Percentiles rank a stretch among this genome's conserved stretches.
phyloP scores from a whole-genome alignment of 2,888 invertebrate genomes.

The Prosopocoilus inquinatus region DNA sequence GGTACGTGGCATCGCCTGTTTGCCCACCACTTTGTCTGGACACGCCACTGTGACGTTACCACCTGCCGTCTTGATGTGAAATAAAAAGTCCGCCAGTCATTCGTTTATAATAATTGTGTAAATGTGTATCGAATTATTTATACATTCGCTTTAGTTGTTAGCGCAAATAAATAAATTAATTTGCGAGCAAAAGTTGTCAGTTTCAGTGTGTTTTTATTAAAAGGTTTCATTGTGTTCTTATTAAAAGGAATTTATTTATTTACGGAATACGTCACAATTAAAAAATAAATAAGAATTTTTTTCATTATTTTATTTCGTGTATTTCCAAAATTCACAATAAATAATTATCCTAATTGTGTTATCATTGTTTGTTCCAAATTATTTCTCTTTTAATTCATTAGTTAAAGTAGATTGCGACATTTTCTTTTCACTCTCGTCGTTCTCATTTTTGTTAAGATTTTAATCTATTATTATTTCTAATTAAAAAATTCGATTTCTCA shows the following conservation, averaged over 20 bases:
- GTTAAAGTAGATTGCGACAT: no score
- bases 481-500: no score
- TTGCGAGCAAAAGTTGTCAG: not conserved
- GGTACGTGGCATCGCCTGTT: slow-evolving; percentile 60
- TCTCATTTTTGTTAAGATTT: no score
- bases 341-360: no score
- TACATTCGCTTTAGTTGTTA: not conserved
- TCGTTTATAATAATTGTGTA: slow-evolving; percentile 1
- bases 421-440: no score
- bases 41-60: slow-evolving; percentile 53
- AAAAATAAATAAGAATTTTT: no score
- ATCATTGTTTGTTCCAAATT: no score
- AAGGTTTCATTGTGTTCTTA: not conserved
- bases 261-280: not conserved
- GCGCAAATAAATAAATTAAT: not conserved
- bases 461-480: no score
- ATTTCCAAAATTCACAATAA: no score
- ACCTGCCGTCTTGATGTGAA: slow-evolving; percentile 36
- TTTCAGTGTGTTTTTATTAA: not conserved
- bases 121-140: slow-evolving; percentile 1
- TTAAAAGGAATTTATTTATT: no score
- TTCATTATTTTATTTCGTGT: no score
- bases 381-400: no score
- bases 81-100: slow-evolving; percentile 1
- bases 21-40: slow-evolving; percentile 66